phyloP scores from a whole-genome alignment of 2,113 vertebrate species.

The Menura novaehollandiae region DNA sequence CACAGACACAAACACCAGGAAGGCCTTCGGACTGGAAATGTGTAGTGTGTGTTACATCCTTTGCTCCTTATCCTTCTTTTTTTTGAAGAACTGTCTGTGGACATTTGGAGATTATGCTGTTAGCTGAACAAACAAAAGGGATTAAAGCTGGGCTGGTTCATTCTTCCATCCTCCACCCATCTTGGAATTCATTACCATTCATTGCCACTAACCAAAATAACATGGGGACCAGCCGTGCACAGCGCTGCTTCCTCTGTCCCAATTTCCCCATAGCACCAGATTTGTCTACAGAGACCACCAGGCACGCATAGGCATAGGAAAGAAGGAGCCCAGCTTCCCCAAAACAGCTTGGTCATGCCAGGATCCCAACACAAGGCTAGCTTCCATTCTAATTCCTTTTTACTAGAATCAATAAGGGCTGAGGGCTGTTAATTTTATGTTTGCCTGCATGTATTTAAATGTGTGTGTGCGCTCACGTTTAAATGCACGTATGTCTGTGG shows the following conservation, averaged over 20 bases:
- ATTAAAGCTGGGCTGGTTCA: not conserved
- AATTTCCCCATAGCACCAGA: fast-evolving
- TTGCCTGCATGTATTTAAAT: not conserved
- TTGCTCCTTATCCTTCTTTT: not conserved
- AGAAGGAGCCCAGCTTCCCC: not conserved
- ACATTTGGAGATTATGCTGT: not conserved
- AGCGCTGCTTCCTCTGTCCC: not conserved
- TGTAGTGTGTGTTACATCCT: not conserved
- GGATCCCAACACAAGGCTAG: not conserved
- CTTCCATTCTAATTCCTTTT: not conserved
- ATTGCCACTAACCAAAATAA: not conserved
- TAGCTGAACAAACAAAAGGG: not conserved
- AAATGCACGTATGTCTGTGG: not conserved
- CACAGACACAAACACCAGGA: not conserved
- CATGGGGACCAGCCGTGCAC: fast-evolving
- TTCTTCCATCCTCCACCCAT: constrained; percentile 7
- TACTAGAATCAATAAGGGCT: not conserved
- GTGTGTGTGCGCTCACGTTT: fast-evolving
- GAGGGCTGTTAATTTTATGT: not conserved
- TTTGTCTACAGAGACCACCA: not conserved
- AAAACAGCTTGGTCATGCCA: not conserved
- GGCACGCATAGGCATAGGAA: not conserved
- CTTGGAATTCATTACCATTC: not conserved
- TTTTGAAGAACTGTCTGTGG: not conserved
- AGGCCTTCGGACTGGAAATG: not conserved